Percentiles rank a stretch among this genome's conserved stretches.
Evolutionary conservation across 2,888 invertebrate genomes (phyloP).

Genomic region (Dicyrtoma fusca): DNA sequence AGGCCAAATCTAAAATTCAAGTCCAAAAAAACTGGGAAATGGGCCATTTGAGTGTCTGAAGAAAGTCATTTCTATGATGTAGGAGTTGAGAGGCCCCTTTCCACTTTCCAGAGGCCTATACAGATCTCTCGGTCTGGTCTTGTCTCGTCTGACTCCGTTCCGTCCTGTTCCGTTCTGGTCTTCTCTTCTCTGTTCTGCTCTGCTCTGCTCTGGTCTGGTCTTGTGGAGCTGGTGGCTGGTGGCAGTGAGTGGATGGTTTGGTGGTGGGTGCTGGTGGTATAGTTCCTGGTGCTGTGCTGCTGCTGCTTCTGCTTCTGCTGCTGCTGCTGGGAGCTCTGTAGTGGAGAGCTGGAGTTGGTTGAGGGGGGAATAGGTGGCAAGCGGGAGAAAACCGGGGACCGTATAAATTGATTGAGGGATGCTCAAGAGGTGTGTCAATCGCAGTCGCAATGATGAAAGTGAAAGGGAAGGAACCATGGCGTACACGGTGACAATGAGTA

Average conservation of each 20-base stretch:
- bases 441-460: conserved; percentile 57
- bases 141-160: conserved; percentile 6
- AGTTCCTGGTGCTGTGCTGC: background rate
- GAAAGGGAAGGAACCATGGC: conserved; percentile 57
- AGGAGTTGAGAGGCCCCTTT: too few relatives aligned
- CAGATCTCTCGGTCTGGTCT: background rate
- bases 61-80: too few relatives aligned
- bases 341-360: too few relatives aligned
- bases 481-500: conserved; percentile 49
- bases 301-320: background rate
- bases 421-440: conserved; percentile 56
- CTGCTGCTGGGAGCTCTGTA: background rate
- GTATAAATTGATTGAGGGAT: conserved; percentile 36
- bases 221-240: background rate
- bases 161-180: background rate
- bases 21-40: too few relatives aligned
- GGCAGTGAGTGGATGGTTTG: background rate
- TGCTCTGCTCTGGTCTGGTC: background rate
- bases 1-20: too few relatives aligned
- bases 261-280: background rate
- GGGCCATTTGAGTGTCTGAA: conserved; percentile 3
- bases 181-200: background rate
- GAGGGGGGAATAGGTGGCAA: conserved; percentile 23
- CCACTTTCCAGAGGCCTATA: background rate
- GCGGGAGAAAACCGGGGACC: conserved; percentile 33